These are phyloP conservation scores for Syngnathus scovelli DNA, from an alignment of 2,113 vertebrate species.

Conservation along the genomic window DNA sequence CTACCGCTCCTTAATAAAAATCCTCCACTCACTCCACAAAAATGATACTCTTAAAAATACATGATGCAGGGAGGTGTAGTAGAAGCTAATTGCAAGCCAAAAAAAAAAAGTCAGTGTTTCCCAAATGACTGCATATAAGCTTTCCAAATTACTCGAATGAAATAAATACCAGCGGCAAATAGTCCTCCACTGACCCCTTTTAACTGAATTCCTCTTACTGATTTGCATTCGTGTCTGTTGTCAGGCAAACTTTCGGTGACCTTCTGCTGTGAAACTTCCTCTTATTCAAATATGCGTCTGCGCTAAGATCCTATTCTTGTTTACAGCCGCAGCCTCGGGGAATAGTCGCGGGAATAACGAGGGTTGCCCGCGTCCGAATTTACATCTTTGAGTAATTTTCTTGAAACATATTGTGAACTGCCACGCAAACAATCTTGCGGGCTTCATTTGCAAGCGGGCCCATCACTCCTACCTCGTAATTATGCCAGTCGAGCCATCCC, in stretches of 20 bases:
- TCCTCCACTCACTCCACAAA: too few relatives aligned
- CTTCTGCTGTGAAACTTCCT: slow-evolving; percentile 23
- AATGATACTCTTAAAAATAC: too few relatives aligned
- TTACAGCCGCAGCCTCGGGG: slow-evolving; percentile 43
- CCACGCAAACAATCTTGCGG: slow-evolving; percentile 1
- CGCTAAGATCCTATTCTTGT: slow-evolving; percentile 58
- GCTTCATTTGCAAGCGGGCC: slow-evolving; percentile 10
- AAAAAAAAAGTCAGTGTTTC: not conserved
- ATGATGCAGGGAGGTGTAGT: not conserved
- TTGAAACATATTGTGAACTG: not conserved
- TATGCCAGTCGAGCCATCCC: not conserved
- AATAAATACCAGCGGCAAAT: not conserved
- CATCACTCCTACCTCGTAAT: slow-evolving; percentile 2
- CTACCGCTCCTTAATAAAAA: too few relatives aligned
- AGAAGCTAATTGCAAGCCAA: not conserved
- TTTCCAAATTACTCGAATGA: not conserved
- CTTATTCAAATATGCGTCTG: slow-evolving; percentile 28
- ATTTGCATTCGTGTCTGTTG: slow-evolving; percentile 3
- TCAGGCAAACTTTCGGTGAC: slow-evolving; percentile 22
- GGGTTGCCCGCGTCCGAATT: slow-evolving; percentile 30
- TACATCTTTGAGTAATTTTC: slow-evolving; percentile 17
- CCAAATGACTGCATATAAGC: not conserved
- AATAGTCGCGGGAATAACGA: slow-evolving; percentile 27
- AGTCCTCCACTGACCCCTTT: not conserved
- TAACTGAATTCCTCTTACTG: slow-evolving; percentile 9